These are phyloP conservation scores for Pyrgus malvae DNA, from an alignment of 2,888 invertebrate species.

Conservation along the genomic window DNA sequence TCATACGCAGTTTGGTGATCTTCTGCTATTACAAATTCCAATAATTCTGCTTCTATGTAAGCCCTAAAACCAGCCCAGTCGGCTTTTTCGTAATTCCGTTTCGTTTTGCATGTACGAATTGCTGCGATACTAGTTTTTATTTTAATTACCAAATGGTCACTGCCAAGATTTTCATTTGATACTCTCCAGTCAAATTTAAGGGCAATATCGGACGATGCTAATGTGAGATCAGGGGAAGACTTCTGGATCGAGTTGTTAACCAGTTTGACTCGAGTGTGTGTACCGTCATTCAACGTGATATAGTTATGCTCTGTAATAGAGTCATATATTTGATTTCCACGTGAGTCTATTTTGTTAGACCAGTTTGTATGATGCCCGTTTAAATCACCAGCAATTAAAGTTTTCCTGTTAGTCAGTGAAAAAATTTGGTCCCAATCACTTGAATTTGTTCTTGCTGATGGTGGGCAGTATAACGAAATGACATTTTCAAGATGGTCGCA, in stretches of 20 bases:
- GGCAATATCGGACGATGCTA: constrained; percentile 24
- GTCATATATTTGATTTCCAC: constrained; percentile 33
- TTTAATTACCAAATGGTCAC: constrained; percentile 28
- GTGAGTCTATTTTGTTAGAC: constrained; percentile 31
- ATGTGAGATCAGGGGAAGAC: constrained; percentile 33
- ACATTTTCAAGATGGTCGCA: too few relatives aligned
- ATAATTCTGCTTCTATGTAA: too few relatives aligned
- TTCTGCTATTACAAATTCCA: background rate
- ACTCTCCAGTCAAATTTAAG: constrained; percentile 25
- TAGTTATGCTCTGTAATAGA: constrained; percentile 17
- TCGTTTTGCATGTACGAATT: background rate
- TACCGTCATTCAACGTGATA: constrained; percentile 26
- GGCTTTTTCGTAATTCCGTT: too few relatives aligned
- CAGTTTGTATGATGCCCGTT: constrained; percentile 36
- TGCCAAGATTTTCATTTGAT: constrained; percentile 30
- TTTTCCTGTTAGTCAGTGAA: background rate
- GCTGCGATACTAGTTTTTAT: background rate
- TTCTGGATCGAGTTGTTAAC: constrained; percentile 27
- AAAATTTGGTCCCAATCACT: constrained; percentile 24
- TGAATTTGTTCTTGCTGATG: background rate
- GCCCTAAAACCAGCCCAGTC: background rate
- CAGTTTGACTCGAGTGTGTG: constrained; percentile 26
- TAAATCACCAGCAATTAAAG: constrained; percentile 24
- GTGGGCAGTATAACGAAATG: constrained; percentile 22
- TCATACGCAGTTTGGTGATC: too few relatives aligned